Evolutionary conservation across 1,140 invertebrate genomes (phyloP), one percentile per base, ranked within the genome.

Genomic region (Drosophila melanica): DNA sequence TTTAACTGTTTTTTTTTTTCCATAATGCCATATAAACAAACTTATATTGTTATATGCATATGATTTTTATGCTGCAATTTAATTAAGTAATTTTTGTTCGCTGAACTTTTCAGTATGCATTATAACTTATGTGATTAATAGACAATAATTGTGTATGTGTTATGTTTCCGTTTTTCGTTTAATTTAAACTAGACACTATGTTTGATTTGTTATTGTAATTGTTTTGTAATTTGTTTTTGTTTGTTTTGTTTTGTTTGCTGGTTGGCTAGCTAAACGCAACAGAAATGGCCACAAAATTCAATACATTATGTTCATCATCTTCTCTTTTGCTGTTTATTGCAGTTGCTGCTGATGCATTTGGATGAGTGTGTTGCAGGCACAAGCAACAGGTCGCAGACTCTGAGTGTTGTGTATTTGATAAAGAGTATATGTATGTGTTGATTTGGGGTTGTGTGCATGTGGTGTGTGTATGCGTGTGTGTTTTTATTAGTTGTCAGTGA

Each of bases 281-380:
- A 81, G 75, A 73, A 79, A 84, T 84, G 80, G 80, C 80, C 80
- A 84, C 80, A 84, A 84, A 75, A 84, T 84, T 84, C 76, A 79
- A 84, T 84, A 73, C 54, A 68, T 79, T 73, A 59, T 48, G 41
- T 37, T 57, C 44, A 14, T 55, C 10, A 33, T 42, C 27, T 55
- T 45, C n/a, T 48, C 3, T 58, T 8, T 23, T 53, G 41, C 45
- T 69, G 47, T 37, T 58, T 50, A 41, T 54, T 47, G 12, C 39
- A 45, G 41, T 37, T 55, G 42, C 20, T 54, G 53, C 30, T 42
- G 53, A 37, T 64, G 67, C 62, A 42, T 58, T 45, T 14, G 12
- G 27, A 58, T 58, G 41, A 51, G 27, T 30, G 44, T 65, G 44
- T 65, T 51, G 62, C 60, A 65, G 27, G 60, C 51, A 18, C 69